Conservation (phyloP, 2,888 invertebrate genomes). For the Leptinotarsa juncta region DNA sequence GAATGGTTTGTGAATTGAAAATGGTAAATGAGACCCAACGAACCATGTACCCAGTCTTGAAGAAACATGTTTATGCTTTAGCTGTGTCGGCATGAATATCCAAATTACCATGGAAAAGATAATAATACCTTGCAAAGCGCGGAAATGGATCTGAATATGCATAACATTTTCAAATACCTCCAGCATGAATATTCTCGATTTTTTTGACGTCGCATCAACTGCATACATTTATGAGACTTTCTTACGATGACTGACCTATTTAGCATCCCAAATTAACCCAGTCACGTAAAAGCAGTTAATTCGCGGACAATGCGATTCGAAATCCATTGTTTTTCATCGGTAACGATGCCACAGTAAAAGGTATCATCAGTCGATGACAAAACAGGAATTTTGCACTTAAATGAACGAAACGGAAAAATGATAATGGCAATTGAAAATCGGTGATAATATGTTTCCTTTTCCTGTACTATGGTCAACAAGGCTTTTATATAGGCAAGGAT, state of each 20-base stretch:
- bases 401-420: slow-evolving; percentile 61
- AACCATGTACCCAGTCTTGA: background rate
- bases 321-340: slow-evolving; percentile 15
- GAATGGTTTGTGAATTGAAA: no score
- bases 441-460: slow-evolving; percentile 65
- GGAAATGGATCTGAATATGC: background rate
- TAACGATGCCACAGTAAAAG: slow-evolving; percentile 24
- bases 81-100: background rate
- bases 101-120: background rate
- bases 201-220: background rate
- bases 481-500: slow-evolving; percentile 63
- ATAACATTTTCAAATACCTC: background rate
- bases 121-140: background rate
- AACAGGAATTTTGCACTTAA: slow-evolving; percentile 55
- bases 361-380: slow-evolving; percentile 42
- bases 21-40: no score
- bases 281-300: background rate
- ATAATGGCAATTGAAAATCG: slow-evolving; percentile 64
- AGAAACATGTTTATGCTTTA: background rate
- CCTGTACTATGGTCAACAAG: slow-evolving; percentile 55
- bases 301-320: slow-evolving; percentile 7
- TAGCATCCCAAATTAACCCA: background rate
- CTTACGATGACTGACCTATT: background rate
- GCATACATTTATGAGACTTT: slow-evolving; percentile 4
- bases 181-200: slow-evolving; percentile 6